Conservation (phyloP, 2,113 vertebrate species). For the Dermatemys mawii region DNA sequence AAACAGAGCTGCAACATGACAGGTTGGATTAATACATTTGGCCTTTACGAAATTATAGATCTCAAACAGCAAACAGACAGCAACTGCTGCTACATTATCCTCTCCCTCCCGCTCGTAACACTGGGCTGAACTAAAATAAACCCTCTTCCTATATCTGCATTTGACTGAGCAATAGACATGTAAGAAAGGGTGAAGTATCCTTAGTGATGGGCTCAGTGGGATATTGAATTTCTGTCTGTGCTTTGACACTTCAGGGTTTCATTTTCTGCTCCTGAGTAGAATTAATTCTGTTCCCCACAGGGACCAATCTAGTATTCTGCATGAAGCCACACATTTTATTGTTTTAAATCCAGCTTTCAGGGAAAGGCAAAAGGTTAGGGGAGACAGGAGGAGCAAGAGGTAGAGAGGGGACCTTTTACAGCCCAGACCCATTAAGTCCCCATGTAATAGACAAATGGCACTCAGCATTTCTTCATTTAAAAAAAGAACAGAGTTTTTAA, state of each 20-base stretch:
- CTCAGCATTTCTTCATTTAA: slow-evolving; percentile 32
- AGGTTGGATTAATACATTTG: slow-evolving; percentile 69
- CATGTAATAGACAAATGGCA: slow-evolving; percentile 7
- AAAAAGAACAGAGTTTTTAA: background rate
- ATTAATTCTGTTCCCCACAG: slow-evolving; percentile 62
- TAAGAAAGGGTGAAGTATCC: slow-evolving; percentile 40
- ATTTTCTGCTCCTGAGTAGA: slow-evolving; percentile 62
- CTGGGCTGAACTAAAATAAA: slow-evolving; percentile 55
- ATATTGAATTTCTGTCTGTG: slow-evolving; percentile 66
- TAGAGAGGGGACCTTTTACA: slow-evolving; percentile 20
- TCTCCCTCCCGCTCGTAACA: background rate
- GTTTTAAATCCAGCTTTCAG: slow-evolving; percentile 52
- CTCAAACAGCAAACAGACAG: slow-evolving; percentile 59
- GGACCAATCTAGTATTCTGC: slow-evolving; percentile 1
- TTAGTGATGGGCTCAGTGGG: slow-evolving; percentile 66
- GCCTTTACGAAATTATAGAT: slow-evolving; percentile 68
- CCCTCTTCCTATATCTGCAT: slow-evolving; percentile 17
- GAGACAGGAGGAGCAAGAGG: slow-evolving; percentile 29
- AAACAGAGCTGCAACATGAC: slow-evolving; percentile 67
- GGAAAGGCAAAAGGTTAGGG: slow-evolving; percentile 39
- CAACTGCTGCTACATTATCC: slow-evolving; percentile 42
- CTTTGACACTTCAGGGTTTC: slow-evolving; percentile 67
- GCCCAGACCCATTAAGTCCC: background rate
- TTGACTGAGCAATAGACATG: slow-evolving; percentile 65
- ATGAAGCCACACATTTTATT: background rate